These are phyloP conservation scores for Mimumesa dahlbomi DNA, from an alignment of 2,888 invertebrate genomes.

Conservation along the genomic window DNA sequence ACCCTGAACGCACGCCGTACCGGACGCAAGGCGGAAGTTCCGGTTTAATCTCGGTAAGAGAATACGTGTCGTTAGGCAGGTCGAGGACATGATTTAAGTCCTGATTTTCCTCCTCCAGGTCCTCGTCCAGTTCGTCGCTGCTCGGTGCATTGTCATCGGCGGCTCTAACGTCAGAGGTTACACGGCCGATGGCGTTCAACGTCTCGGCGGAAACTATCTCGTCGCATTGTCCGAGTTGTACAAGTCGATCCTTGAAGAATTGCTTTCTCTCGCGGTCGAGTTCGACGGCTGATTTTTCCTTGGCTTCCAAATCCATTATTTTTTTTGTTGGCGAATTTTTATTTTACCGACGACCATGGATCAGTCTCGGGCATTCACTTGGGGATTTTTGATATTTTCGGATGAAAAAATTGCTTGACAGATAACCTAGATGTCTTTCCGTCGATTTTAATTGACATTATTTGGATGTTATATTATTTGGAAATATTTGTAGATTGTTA, in stretches of 20 bases:
- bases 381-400: no score
- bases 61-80: constrained; percentile 72
- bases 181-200: constrained; percentile 56
- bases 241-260: constrained; percentile 42
- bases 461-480: no score
- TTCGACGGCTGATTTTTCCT: constrained; percentile 23
- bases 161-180: constrained; percentile 53
- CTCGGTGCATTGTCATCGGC: constrained; percentile 63
- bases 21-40: constrained; percentile 68
- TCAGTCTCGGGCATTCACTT: no score
- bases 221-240: constrained; percentile 64
- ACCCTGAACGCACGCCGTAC: constrained; percentile 72
- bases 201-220: constrained; percentile 64
- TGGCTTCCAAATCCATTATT: constrained; percentile 8
- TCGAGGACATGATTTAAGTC: constrained; percentile 66
- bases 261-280: constrained; percentile 27
- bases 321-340: not conserved
- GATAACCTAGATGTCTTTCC: no score
- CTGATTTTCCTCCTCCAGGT: constrained; percentile 69
- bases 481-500: no score
- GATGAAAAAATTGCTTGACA: no score
- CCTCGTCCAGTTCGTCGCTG: constrained; percentile 69
- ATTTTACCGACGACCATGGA: no score
- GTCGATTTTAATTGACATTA: no score
- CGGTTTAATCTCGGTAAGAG: constrained; percentile 69